These are phyloP conservation scores for Neoitamus cyanurus DNA, from an alignment of 2,888 invertebrate species.

Conservation along the genomic window DNA sequence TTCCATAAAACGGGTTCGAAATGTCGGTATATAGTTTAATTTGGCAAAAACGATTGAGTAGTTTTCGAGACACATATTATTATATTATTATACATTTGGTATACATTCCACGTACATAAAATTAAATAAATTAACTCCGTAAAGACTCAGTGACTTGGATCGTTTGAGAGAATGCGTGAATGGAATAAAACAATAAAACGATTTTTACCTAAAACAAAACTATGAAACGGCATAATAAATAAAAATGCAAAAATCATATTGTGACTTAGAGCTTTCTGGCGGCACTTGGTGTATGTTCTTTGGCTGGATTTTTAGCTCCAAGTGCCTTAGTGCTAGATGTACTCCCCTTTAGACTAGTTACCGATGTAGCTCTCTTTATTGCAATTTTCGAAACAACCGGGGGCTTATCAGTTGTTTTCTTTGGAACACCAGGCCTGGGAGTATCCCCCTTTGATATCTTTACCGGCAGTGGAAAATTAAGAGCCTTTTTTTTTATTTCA, in stretches of 20 bases:
- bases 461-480: not conserved
- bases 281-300: not conserved
- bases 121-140: too few relatives aligned
- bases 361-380: not conserved
- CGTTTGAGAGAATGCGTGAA: too few relatives aligned
- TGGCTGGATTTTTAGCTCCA: not conserved
- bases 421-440: slow-evolving; percentile 30
- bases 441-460: slow-evolving; percentile 37
- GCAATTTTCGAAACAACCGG: not conserved
- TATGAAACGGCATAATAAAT: not conserved
- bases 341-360: not conserved
- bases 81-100: not conserved
- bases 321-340: not conserved
- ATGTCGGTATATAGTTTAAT: not conserved
- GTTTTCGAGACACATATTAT: not conserved
- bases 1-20: too few relatives aligned
- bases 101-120: not conserved
- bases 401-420: not conserved
- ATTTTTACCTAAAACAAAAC: not conserved
- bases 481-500: not conserved
- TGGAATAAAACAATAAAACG: not conserved
- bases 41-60: not conserved
- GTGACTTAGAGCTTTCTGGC: not conserved
- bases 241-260: not conserved
- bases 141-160: too few relatives aligned